phyloP scores from a whole-genome alignment of 2,113 vertebrate species.

The Rhinichthys klamathensis region DNA sequence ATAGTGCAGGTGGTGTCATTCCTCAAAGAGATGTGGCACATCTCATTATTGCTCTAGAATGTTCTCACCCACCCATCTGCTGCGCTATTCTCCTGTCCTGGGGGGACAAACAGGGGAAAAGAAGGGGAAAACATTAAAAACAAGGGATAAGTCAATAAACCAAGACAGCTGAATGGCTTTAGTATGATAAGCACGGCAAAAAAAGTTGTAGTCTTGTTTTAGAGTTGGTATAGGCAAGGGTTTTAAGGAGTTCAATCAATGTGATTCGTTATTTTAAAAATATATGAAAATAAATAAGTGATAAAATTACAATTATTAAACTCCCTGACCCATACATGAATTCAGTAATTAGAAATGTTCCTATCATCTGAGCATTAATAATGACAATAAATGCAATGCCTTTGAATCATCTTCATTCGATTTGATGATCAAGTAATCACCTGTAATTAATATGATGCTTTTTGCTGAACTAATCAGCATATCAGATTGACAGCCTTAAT shows the following conservation, averaged over 20 bases:
- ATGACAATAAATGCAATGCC: neutral
- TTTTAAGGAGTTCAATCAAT: neutral
- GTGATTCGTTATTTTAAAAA: neutral
- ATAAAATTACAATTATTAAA: neutral
- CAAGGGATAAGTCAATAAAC: neutral
- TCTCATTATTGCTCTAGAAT: conserved; percentile 5
- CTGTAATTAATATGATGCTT: neutral
- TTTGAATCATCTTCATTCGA: neutral
- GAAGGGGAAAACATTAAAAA: neutral
- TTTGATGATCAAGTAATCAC: neutral
- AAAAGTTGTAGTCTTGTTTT: neutral
- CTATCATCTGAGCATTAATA: neutral
- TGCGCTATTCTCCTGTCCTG: conserved; percentile 1
- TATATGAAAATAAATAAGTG: neutral
- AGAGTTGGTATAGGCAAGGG: neutral
- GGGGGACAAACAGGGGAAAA: neutral
- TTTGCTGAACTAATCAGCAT: conserved; percentile 10
- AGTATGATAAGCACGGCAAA: neutral
- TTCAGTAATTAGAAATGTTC: neutral
- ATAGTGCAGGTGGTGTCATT: neutral
- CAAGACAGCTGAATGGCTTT: neutral
- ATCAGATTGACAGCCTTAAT: conserved; percentile 16
- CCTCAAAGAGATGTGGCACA: conserved; percentile 20
- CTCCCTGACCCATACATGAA: neutral
- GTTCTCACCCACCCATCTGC: conserved; percentile 22